Evolutionary conservation across 2,113 vertebrate genomes (phyloP).

Genomic region (Hydrochoerus hydrochaeris): DNA sequence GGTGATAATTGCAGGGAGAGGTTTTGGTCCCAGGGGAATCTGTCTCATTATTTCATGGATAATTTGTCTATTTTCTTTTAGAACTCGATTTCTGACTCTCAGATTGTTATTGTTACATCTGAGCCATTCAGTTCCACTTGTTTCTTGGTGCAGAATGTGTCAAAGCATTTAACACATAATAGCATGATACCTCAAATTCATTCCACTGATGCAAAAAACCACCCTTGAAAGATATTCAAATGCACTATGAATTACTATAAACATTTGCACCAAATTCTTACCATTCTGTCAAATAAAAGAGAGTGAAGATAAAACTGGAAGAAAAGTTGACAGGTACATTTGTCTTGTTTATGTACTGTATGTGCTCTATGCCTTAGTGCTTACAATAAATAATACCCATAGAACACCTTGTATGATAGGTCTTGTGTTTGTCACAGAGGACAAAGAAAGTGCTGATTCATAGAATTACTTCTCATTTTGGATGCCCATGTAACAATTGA

Average conservation of each 20-base stretch:
- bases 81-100: neutral
- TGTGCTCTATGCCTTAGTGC: rapidly evolving
- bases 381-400: neutral
- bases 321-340: neutral
- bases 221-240: neutral
- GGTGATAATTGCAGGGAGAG: neutral
- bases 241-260: neutral
- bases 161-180: neutral
- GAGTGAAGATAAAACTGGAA: neutral
- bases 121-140: neutral
- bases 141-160: neutral
- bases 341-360: neutral
- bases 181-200: neutral
- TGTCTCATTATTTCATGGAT: neutral
- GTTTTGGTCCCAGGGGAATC: neutral
- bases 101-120: neutral
- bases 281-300: neutral
- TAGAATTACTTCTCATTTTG: neutral
- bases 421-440: neutral
- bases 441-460: neutral
- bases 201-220: neutral
- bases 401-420: neutral
- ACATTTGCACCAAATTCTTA: neutral
- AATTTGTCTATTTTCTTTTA: neutral
- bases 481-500: neutral